Evolutionary conservation across 53 echinoderm and acorn worm species (phyloP).

Genomic region (Echinarachnius parma): DNA sequence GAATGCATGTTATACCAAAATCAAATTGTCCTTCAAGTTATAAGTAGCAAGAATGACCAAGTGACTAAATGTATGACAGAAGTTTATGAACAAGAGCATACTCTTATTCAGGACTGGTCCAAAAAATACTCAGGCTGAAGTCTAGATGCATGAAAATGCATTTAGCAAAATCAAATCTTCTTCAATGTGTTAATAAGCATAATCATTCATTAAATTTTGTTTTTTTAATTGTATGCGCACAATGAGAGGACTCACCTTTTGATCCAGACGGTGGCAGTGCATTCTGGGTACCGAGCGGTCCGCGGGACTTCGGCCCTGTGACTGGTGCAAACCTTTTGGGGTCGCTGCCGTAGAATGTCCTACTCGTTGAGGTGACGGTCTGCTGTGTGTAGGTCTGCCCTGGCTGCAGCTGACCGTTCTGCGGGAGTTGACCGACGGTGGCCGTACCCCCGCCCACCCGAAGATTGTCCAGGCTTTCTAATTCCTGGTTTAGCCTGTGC

Average conservation of each 20-base stretch:
- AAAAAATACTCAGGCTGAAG: no score
- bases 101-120: no score
- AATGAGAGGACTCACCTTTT: conserved; percentile 2
- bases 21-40: no score
- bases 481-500: conserved; percentile 39
- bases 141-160: no score
- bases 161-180: no score
- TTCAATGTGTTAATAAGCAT: no score
- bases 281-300: conserved; percentile 13
- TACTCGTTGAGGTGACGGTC: conserved; percentile 5
- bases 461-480: conserved; percentile 26
- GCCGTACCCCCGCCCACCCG: background rate
- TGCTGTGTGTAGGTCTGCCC: conserved; percentile 23
- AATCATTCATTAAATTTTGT: no score
- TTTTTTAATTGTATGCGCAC: no score
- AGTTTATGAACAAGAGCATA: no score
- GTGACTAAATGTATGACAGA: no score
- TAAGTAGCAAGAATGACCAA: no score
- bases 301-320: conserved; percentile 19
- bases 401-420: conserved; percentile 8
- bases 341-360: conserved; percentile 16
- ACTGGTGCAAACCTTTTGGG: conserved; percentile 42
- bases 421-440: conserved; percentile 1
- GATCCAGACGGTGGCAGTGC: conserved; percentile 44
- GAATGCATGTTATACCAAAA: no score